Percentiles rank a stretch among this genome's conserved stretches.
Conservation (phyloP, 2,113 vertebrate species). For the Okapia johnstoni region DNA sequence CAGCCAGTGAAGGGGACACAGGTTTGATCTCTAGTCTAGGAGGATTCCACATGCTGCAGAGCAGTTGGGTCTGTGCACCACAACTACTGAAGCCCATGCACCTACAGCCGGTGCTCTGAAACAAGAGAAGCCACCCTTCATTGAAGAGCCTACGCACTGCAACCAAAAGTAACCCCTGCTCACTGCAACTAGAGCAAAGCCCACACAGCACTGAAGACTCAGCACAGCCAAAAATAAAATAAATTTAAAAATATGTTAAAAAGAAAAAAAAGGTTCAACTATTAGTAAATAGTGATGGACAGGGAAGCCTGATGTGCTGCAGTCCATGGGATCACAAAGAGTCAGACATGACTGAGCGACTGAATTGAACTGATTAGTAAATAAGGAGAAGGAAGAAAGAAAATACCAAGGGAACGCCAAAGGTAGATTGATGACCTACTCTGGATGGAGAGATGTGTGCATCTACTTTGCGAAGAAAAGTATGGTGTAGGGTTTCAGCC, state of each 20-base stretch:
- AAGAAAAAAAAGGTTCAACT: neutral
- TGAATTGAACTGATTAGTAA: neutral
- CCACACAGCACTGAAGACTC: neutral
- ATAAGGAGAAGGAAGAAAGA: neutral
- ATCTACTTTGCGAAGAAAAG: neutral
- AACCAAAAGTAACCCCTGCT: neutral
- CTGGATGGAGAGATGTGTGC: neutral
- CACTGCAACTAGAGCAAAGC: neutral
- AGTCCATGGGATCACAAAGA: neutral
- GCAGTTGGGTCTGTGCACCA: fast-evolving
- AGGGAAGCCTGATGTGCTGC: neutral
- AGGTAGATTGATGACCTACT: neutral
- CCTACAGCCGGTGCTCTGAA: neutral
- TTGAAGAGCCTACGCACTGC: fast-evolving
- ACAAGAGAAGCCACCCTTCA: neutral
- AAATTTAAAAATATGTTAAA: neutral
- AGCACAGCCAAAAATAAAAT: neutral
- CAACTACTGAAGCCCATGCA: neutral
- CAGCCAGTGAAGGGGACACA: neutral
- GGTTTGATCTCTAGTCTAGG: neutral
- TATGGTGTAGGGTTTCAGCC: neutral
- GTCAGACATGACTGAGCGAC: neutral
- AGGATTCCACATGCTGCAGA: neutral
- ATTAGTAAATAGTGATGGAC: neutral
- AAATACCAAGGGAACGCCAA: neutral